These are phyloP conservation scores for Aplochiton taeniatus DNA, from an alignment of 2,797 vertebrate genomes.

Conservation along the genomic window DNA sequence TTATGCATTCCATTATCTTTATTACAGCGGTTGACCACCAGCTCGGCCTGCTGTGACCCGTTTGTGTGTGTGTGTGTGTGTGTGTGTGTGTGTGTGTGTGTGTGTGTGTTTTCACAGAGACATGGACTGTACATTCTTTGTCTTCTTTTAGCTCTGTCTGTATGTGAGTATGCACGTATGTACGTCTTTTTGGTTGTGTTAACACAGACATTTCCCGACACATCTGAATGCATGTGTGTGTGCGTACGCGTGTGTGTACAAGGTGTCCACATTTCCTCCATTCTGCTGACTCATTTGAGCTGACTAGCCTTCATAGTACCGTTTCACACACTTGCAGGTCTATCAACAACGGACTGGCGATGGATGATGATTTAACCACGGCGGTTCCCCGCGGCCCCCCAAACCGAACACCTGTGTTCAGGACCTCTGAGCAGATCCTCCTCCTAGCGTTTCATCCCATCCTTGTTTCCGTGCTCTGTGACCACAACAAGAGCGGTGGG, in stretches of 20 bases:
- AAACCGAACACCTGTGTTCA: constrained; percentile 16
- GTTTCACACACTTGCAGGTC: constrained; percentile 5
- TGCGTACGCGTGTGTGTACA: constrained; percentile 1
- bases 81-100: no score
- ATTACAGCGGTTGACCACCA: no score
- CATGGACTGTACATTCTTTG: no score
- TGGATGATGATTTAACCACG: constrained; percentile 22
- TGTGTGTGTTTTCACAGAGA: no score
- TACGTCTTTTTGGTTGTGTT: not conserved
- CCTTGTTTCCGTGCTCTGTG: constrained; percentile 7
- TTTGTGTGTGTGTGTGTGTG: no score
- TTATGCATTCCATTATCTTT: no score
- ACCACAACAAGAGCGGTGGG: constrained; percentile 7
- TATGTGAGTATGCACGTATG: constrained; percentile 7
- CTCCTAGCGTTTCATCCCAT: not conserved
- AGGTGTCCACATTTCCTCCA: no score
- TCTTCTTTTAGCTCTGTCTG: not conserved
- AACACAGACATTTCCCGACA: not conserved
- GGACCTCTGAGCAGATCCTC: constrained; percentile 2
- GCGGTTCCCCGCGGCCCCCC: not conserved
- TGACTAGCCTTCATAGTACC: not conserved
- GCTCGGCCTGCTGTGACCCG: no score
- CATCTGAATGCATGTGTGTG: not conserved
- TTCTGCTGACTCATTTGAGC: constrained; percentile 7
- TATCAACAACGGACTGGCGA: not conserved